Base-by-base conservation (phyloP, 1,140 invertebrate species). In the Saxidomus purpurata region DNA sequence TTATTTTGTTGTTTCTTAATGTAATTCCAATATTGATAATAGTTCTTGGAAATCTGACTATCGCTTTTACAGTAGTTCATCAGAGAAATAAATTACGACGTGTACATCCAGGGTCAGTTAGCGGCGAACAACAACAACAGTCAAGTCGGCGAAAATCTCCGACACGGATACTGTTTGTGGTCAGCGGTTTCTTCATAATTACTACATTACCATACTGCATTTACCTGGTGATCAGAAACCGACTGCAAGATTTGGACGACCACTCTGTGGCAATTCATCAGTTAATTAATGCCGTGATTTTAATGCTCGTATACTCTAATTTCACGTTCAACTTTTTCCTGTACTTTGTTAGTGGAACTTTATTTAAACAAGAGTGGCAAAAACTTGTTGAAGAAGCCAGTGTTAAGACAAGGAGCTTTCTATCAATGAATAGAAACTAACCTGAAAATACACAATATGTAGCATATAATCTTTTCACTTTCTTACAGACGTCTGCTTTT, bases 311-410 rank as follows among this genome's bases (percentile, higher is more conserved):
- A 1, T 59, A 61, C 34, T 25, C 31, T 36, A 81, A 59, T 31
- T 59, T 81, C 31, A 81, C 79, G 19, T 81, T 31, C 28, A 61
- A 59, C 36, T 81, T 81, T 59, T 61, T 81, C 49, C 1, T 81
- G 79, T 61, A 81, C 36, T 81, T 81, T 36, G 47, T 59, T 6
- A 81, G 79, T 59, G 79, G 79, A 13, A 81, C 47, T 17, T 25
- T 61, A 36, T 81, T 81, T 36, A 59, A 61, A 61, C 79, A 81
- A 19, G 79, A 61, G 34, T 81, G 49, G 79, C 28, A 34, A 31
- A 3, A 34, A 67, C 61, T 67, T 28, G 25, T 67, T 3, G 25
- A 15, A 22, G 61, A 28, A 28, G 13, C n/a, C 19, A 11, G 52
- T 55, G 15, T 22, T 55, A 55, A 55, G 22, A 22, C n/a, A 22